Conservation (phyloP, 2,113 vertebrate species). For the Leptosomus discolor region DNA sequence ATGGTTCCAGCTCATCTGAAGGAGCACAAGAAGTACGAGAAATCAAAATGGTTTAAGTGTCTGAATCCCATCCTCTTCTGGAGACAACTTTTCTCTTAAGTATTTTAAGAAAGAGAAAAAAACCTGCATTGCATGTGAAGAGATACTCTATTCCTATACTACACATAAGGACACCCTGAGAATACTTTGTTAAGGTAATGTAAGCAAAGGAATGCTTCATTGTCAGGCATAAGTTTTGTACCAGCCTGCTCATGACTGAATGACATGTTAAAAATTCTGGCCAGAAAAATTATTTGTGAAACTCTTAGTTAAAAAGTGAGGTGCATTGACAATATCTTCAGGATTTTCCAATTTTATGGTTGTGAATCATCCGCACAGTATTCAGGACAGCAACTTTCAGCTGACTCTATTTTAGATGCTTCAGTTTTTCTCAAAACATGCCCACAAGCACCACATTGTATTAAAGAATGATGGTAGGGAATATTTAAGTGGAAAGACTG, state of each 20-base stretch:
- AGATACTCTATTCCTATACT: not conserved
- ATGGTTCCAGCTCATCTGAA: not conserved
- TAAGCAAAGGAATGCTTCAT: not conserved
- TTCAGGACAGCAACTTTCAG: not conserved
- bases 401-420: not conserved
- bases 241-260: not conserved
- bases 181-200: not conserved
- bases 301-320: not conserved
- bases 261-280: not conserved
- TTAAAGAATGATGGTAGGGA: not conserved
- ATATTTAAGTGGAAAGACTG: not conserved
- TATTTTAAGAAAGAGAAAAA: not conserved
- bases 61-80: not conserved
- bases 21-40: not conserved
- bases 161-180: not conserved
- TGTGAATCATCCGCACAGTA: not conserved
- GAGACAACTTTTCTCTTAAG: not conserved
- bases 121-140: not conserved
- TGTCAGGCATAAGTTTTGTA: not conserved
- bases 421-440: not conserved
- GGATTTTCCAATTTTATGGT: not conserved
- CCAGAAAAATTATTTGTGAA: not conserved
- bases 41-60: not conserved
- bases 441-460: not conserved
- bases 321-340: not conserved